Base-by-base conservation (phyloP, 2,797 vertebrate genomes). In the Vireo griseus region DNA sequence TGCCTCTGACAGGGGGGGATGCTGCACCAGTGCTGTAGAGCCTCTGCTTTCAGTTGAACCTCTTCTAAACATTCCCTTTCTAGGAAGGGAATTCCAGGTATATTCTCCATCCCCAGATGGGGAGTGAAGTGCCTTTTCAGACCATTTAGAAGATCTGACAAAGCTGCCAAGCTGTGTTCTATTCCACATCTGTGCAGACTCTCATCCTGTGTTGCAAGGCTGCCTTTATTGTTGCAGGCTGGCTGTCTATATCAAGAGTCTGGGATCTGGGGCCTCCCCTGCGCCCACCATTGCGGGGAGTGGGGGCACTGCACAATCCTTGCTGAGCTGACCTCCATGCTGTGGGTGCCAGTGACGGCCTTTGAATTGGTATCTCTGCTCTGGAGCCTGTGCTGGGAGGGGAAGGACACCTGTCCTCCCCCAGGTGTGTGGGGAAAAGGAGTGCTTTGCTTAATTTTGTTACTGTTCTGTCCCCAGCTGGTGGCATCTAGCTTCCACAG, bases 101-200 rank as follows among this genome's bases (percentile, higher is more conserved):
- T 85, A 35, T 82, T 75, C 35, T 74, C 52, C 61, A 57, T 82
- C 48, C 51, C 0, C 1, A 67, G 48, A 66, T 2, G 6, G 69
- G 24, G 63, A 74, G 17, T 44, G 24, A 92, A 94, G 90, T 92
- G 90, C 80, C 92, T 95, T 93, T 94, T 90, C 54, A 58, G 55
- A 86, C 17, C n/a, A 25, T 39, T 67, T 28, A 55, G 44, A 57
- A 65, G 55, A 86, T n/a, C 54, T 62, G 61, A 62, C 13, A 40
- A 57, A 45, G 37, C 55, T 86, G 59, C 31, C 24, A 19, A 63
- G 31, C 75, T 59, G 16, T 55, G 33, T 66, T 57, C 20, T 52
- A 6, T 71, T 71, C 35, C 14, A 29, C 33, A 37, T 51, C 67
- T 33, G 57, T 42, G 54, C 69, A 84, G 66, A 57, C 40, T 62